Evolutionary conservation across 2,797 vertebrate genomes (phyloP), one percentile per base, ranked within the genome.

Genomic region (Capromys pilorides): DNA sequence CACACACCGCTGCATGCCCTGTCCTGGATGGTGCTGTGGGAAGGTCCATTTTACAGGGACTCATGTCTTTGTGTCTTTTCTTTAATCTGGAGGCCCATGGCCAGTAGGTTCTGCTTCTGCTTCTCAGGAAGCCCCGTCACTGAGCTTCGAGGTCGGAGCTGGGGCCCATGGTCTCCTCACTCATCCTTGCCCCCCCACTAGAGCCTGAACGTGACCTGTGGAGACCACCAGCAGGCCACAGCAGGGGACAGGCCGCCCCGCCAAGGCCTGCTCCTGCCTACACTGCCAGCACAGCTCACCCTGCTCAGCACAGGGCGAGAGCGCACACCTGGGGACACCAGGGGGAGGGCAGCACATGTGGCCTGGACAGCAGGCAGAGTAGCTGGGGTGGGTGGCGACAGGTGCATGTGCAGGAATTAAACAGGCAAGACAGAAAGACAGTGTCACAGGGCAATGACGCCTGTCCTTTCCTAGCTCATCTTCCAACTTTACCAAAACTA

Each of bases 401-500:
- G 11, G 61, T 28, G 2, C 61, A 11, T 26, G 22, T 28, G 64
- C 4, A 73, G 41, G 86, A 62, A 10, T 71, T 85, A 61, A 71
- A 71, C 19, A 36, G 69, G 36, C 6, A 36, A 19, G n/a, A 19
- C 16, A 5, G 14, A 19, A 39, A 71, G 36, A 39, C 21, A 39
- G 9, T 71, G 11, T 18, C 33, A 3, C 90, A 31, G 31, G 7
- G 66, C 61, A 64, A 67, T 36, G 66, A 59, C 2, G 28, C 22
- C 36, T 62, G 2, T 36, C 75, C 69, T 59, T 64, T 95, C 21
- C 57, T 88, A 79, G n/a, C 7, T 39, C 19, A 31, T 78, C 66
- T 87, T 85, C n/a, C 57, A 91, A 28, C 14, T 80, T 86, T n/a
- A 90, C 51, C 24, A 78, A 54, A 93, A 85, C 85, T 67, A 71